These are phyloP conservation scores for Pterocles orientalis DNA, from an alignment of 2,113 vertebrate genomes.

Conservation along the genomic window DNA sequence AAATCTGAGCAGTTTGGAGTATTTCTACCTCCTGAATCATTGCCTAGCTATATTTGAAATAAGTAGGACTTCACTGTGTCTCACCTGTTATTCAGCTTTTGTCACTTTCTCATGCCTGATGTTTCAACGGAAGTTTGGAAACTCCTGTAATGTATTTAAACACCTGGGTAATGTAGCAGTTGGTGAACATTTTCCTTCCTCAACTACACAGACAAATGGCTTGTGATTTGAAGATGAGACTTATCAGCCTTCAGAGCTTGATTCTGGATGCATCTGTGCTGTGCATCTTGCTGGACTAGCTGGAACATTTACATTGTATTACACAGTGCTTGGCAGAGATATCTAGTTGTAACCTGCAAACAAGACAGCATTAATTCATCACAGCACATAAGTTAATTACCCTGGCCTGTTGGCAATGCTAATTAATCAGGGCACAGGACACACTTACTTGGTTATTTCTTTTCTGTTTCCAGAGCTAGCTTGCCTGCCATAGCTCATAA, in stretches of 20 bases:
- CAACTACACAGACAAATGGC: neutral
- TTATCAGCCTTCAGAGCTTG: neutral
- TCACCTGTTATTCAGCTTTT: neutral
- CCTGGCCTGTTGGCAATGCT: neutral
- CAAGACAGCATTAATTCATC: conserved; percentile 33
- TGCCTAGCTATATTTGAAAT: neutral
- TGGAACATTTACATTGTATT: conserved; percentile 10
- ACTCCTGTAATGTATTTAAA: neutral
- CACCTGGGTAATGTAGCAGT: neutral
- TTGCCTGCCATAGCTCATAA: neutral
- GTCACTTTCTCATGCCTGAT: neutral
- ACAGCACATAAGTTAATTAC: conserved; percentile 42
- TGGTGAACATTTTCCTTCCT: neutral
- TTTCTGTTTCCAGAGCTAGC: neutral
- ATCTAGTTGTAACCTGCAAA: neutral
- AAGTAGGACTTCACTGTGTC: neutral
- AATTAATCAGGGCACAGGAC: conserved; percentile 7
- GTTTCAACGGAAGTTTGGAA: neutral
- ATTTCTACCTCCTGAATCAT: neutral
- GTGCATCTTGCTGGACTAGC: neutral
- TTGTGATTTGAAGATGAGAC: conserved; percentile 1
- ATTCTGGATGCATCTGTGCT: neutral
- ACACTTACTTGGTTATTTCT: conserved; percentile 4
- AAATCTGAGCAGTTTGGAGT: neutral
- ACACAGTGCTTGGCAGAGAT: neutral